Base-by-base conservation (phyloP, 2,113 vertebrate species). In the Otocyon megalotis region DNA sequence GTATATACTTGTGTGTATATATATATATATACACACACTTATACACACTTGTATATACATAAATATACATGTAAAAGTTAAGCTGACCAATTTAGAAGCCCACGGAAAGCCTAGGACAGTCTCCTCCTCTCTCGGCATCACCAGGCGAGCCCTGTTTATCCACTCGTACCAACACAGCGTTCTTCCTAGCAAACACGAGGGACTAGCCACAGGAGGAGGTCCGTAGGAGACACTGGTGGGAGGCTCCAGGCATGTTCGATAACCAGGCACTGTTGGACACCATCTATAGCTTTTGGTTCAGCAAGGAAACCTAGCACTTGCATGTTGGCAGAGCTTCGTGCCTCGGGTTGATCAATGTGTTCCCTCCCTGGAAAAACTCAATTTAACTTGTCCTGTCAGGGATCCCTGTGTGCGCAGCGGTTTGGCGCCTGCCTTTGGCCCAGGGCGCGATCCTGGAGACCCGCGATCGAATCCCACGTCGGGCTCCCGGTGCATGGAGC, bases 111-210 rank as follows among this genome's bases (percentile, higher is more conserved):
- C 28, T 5, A n/a, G 50, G 8, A 63, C 20, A 24, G 2, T 54
- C 50, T 93, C 72, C 50, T 72, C 58, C 35, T 16, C 0, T 19
- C 71, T 48, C 32, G 43, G 8, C 7, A 13, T 85, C 58, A 69
- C 19, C 30, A 8, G 62, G 62, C 4, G 5, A 71, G 76, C 63
- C 32, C 32, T 20, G 9, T 54, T 43, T 6, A 24, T 1, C 62
- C 1, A 32, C 2, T 3, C 3, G 12, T 17, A 30, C 54, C 24
- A n/a, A 35, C 8, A 1, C 60, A 22, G 54, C n/a, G 0, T 5
- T 30, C 22, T 79, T 69, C 10, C 43, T 28, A 19, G 50, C 2
- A 13, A 60, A 43, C 32, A 3, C 0, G 2, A 56, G 17, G 60
- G 22, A 69, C 37, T 4, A 24, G 50, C 35, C 54, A 82, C 53